phyloP scores from a whole-genome alignment of 2,113 vertebrate genomes.

The Psephotus haematonotus region DNA sequence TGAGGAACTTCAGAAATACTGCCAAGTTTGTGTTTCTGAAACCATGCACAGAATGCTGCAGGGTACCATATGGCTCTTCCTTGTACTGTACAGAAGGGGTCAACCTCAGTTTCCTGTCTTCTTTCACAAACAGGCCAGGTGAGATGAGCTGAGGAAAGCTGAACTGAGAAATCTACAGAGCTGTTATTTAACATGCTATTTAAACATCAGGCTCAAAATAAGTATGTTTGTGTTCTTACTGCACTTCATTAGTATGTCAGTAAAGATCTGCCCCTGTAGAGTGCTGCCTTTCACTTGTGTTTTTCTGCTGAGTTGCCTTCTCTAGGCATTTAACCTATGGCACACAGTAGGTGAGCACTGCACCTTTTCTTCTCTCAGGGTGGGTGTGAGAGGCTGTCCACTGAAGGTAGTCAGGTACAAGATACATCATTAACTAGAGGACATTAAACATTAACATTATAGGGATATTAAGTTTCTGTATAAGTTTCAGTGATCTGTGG shows the following conservation, averaged over 20 bases:
- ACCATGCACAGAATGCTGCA: not conserved
- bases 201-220: fast-evolving
- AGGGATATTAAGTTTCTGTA: not conserved
- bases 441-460: not conserved
- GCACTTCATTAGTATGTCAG: not conserved
- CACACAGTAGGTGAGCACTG: not conserved
- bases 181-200: fast-evolving
- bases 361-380: not conserved
- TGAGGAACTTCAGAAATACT: not conserved
- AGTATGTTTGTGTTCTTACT: not conserved
- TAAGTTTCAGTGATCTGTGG: not conserved
- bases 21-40: not conserved
- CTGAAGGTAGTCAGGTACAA: not conserved
- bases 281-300: not conserved
- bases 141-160: not conserved
- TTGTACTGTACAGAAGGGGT: not conserved
- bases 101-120: fast-evolving
- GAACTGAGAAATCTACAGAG: not conserved
- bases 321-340: fast-evolving
- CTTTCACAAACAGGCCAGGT: not conserved
- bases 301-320: not conserved
- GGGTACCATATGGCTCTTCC: not conserved
- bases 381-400: not conserved
- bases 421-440: not conserved
- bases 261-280: not conserved